Evolutionary conservation across 2,113 vertebrate species (phyloP), one percentile per base, ranked within the genome.

Genomic region (Morone chrysops): DNA sequence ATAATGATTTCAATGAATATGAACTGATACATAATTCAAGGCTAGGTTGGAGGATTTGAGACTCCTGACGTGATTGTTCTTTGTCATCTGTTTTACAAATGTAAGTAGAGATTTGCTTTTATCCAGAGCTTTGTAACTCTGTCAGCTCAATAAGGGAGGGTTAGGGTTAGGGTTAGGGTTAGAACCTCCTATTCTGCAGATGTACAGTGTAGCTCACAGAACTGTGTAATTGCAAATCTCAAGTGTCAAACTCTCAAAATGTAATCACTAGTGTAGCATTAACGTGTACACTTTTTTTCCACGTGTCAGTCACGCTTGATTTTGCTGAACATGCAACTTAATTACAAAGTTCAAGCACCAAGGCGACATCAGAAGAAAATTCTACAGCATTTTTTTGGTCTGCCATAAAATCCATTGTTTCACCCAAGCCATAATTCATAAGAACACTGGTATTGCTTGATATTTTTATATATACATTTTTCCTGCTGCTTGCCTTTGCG

Each of bases 251-350:
- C 68, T 48, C 1, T 2, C 43, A 14, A 20, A 54, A 61, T 70
- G 18, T 80, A 76, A 83, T 59, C 38, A 80, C 43, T 54, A 67
- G 48, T 66, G 48, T 17, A 73, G 62, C 50, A 57, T 78, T 86
- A 62, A 78, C 8, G 45, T 40, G 38, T 50, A 4, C 41, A 51
- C 22, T 66, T 61, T 43, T 43, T 48, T 48, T 5, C 25, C 45
- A 4, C 18, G 18, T 76, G 72, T 36, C 73, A 10, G 68, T 75
- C 75, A 7, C 17, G 45, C 75, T 79, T 45, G 36, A 75, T 45
- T 75, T 72, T 68, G 36, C 56, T 2, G 36, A 22, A 83, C 77
- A 68, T 59, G 47, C 54, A 80, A 62, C 22, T 80, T 56, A 9
- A 59, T 77, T 77, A 47, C 50, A 73, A 70, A 76, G 51, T 73